Percentiles rank a stretch among this genome's conserved stretches.
Conservation (phyloP, 2,113 vertebrate species). For the Pseudonaja textilis region DNA sequence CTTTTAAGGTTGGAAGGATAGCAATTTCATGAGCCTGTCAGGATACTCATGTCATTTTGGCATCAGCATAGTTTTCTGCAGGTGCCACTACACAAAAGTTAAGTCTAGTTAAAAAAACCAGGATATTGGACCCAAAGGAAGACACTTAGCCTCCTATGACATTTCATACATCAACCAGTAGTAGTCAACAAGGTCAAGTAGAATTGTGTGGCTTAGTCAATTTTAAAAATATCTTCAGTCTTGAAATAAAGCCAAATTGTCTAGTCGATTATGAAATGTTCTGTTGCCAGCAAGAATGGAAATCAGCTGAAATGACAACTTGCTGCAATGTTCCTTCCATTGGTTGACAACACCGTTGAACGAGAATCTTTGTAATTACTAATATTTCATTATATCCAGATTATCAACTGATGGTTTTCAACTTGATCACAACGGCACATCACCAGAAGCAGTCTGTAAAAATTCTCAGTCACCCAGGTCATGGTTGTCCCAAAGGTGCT, state of each 20-base stretch:
- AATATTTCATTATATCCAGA: neutral
- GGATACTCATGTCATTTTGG: neutral
- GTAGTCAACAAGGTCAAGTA: neutral
- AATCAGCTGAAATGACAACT: neutral
- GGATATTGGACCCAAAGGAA: neutral
- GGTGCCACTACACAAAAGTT: neutral
- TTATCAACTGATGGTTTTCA: neutral
- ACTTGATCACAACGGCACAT: neutral
- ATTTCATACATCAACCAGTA: neutral
- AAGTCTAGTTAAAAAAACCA: neutral
- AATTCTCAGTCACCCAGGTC: too few species aligned
- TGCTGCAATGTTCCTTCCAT: neutral
- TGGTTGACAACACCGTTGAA: neutral
- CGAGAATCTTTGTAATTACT: neutral
- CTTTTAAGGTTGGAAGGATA: neutral
- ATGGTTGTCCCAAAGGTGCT: too few species aligned
- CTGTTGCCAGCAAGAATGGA: neutral
- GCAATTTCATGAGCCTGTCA: neutral
- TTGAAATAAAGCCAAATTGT: neutral
- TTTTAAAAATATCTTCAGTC: neutral
- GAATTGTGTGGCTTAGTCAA: neutral
- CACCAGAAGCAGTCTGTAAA: neutral
- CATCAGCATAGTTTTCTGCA: neutral
- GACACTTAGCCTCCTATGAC: neutral
- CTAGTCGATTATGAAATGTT: neutral